Evolutionary conservation across 1,140 invertebrate species (phyloP).

Genomic region (Doryteuthis pealeii): DNA sequence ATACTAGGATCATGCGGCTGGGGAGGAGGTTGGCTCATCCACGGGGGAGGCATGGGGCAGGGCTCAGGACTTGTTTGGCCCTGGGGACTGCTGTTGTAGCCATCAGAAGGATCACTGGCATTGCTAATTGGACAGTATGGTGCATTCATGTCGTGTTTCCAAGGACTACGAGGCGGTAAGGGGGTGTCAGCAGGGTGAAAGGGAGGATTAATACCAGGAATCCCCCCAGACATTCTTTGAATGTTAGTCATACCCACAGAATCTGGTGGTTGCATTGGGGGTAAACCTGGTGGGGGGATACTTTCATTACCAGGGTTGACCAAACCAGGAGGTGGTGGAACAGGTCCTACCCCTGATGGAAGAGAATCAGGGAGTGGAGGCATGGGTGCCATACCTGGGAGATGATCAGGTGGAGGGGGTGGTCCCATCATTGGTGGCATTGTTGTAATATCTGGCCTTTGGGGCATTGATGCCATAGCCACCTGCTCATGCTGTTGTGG

Average conservation of each 20-base stretch:
- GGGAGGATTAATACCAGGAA: background rate
- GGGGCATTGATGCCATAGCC: background rate
- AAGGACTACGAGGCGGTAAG: background rate
- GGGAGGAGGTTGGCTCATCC: conserved; percentile 1
- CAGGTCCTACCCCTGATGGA: conserved; percentile 7
- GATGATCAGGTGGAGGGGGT: background rate
- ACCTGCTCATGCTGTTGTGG: background rate
- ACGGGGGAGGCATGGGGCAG: background rate
- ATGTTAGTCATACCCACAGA: background rate
- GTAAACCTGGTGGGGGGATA: conserved; percentile 8
- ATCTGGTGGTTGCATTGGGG: conserved; percentile 23
- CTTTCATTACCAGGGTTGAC: conserved; percentile 18
- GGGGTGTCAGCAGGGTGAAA: conserved; percentile 1
- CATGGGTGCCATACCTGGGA: background rate
- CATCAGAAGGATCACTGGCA: background rate
- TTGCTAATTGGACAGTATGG: background rate
- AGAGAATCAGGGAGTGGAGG: background rate
- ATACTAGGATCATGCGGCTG: background rate
- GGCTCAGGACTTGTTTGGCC: conserved; percentile 7
- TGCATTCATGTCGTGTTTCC: conserved; percentile 4
- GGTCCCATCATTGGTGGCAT: background rate
- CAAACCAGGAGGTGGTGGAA: conserved; percentile 19
- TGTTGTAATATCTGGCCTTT: conserved; percentile 9
- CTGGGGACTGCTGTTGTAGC: conserved; percentile 2
- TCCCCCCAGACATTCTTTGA: background rate